Percentiles rank a stretch among this genome's conserved stretches.
These are phyloP conservation scores for Drosophila fulvimacula DNA, from an alignment of 2,888 invertebrate species.

Conservation along the genomic window DNA sequence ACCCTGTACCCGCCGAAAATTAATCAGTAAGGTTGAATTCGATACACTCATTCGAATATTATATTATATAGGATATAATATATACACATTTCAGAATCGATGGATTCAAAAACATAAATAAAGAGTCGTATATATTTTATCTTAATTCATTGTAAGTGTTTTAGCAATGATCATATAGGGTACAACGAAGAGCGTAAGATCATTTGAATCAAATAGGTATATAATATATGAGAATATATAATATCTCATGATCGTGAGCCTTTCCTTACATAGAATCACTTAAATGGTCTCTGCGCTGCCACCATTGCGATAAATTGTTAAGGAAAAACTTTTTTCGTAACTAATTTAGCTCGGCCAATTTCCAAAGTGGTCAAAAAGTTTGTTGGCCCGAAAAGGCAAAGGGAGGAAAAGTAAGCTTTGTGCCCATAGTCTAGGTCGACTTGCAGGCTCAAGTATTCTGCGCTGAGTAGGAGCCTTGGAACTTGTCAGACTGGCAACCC, in stretches of 20 bases:
- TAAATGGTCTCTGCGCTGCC: background rate
- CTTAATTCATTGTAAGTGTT: background rate
- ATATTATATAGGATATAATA: background rate
- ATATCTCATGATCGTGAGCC: background rate
- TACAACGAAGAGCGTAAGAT: no score
- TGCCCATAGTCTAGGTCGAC: constrained; percentile 35
- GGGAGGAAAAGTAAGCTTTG: constrained; percentile 45
- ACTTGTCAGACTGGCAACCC: constrained; percentile 24
- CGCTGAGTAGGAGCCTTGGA: constrained; percentile 8
- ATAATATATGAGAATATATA: no score
- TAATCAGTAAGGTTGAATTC: background rate
- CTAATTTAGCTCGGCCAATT: constrained; percentile 69
- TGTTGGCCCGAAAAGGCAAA: constrained; percentile 18
- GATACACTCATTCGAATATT: background rate
- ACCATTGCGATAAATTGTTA: constrained; percentile 67
- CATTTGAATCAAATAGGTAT: background rate
- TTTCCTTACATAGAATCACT: constrained; percentile 41
- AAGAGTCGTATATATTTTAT: background rate
- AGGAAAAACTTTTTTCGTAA: constrained; percentile 76
- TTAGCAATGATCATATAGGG: background rate
- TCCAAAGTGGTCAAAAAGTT: constrained; percentile 51
- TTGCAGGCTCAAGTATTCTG: constrained; percentile 3
- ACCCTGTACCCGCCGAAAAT: background rate
- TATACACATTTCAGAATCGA: background rate
- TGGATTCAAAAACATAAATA: background rate